Conservation (phyloP, 2,888 invertebrate genomes). For the Colostygia pectinataria region DNA sequence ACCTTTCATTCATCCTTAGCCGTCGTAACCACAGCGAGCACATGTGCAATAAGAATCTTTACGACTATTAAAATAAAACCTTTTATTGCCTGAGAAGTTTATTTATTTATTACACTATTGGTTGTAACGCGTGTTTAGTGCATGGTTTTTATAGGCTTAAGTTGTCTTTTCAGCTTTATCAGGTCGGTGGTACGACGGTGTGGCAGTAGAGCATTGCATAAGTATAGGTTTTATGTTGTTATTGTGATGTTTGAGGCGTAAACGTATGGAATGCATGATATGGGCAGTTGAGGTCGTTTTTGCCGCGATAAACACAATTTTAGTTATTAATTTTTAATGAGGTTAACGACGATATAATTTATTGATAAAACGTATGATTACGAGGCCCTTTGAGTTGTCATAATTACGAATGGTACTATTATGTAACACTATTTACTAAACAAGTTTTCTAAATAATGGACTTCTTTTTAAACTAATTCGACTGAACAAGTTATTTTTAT, state of each 20-base stretch:
- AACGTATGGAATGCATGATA: constrained; percentile 78
- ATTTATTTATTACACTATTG: constrained; percentile 77
- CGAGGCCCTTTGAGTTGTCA: constrained; percentile 14
- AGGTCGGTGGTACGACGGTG: constrained; percentile 80
- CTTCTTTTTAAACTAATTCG: neutral
- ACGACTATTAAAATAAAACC: constrained; percentile 73
- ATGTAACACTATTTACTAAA: constrained; percentile 2
- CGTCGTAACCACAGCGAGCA: constrained; percentile 71
- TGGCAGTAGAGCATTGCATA: constrained; percentile 82
- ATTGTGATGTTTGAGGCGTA: constrained; percentile 80
- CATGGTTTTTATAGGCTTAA: constrained; percentile 83
- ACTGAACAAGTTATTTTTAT: too few species aligned
- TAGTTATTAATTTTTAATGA: constrained; percentile 65
- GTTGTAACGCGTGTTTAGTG: constrained; percentile 77
- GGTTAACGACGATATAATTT: constrained; percentile 40
- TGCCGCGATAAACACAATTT: constrained; percentile 62
- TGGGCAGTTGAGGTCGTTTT: constrained; percentile 68
- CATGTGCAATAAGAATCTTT: constrained; percentile 80
- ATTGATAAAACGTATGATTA: constrained; percentile 19
- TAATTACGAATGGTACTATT: constrained; percentile 11
- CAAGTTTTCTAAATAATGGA: neutral
- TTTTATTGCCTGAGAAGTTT: constrained; percentile 76
- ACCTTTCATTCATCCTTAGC: constrained; percentile 72
- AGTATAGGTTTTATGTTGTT: constrained; percentile 82
- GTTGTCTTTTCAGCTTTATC: constrained; percentile 84